Percentiles rank a stretch among this genome's conserved stretches.
Evolutionary conservation across 2,113 vertebrate species (phyloP).

Genomic region (western clawed frog (Xenopus tropicalis)): UCB_Xtro_10.0 CM004446.2:117900001-117900500

Average conservation of each 20-base stretch:
- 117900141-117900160: not conserved
- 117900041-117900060: conserved; percentile 2
- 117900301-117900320: not conserved
- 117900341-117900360: not conserved
- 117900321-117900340: not conserved
- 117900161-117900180: conserved; percentile 60
- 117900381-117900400: no score
- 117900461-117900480: no score
- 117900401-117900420: no score
- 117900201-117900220: conserved; percentile 44
- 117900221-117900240: conserved; percentile 64
- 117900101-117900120: conserved; percentile 23
- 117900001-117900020: conserved; percentile 56
- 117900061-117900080: conserved; percentile 6
- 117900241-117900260: conserved; percentile 75
- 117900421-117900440: no score
- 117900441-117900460: no score
- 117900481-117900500: no score
- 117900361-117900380: no score
- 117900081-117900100: conserved; percentile 55
- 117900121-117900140: not conserved
- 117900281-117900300: conserved; percentile 66
- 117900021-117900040: conserved; percentile 54
- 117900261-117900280: conserved; percentile 73
- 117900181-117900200: conserved; percentile 51